Evolutionary conservation across 1,140 invertebrate species (phyloP).

Genomic region (Teleogryllus occipitalis): DNA sequence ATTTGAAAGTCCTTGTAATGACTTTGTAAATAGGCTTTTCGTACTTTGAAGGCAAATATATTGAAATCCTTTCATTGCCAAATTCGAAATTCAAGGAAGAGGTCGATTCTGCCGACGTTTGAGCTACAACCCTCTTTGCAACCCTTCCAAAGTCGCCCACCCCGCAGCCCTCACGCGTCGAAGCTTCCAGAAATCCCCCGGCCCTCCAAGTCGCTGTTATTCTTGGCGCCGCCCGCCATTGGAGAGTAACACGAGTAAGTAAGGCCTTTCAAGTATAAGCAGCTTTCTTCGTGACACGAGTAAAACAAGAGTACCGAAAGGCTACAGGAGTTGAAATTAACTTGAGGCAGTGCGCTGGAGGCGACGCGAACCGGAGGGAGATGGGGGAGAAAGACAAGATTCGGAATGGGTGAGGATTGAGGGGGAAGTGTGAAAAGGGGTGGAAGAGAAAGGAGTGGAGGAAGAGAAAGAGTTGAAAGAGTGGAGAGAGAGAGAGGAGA

Average conservation of each 20-base stretch:
- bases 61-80: not conserved
- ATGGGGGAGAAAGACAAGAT: not conserved
- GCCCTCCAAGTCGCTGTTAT: not conserved
- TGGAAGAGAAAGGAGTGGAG: not conserved
- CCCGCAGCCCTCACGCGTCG: not conserved
- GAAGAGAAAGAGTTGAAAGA: not conserved
- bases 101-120: not conserved
- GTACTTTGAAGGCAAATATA: not conserved
- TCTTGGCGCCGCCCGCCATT: not conserved
- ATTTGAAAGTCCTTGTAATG: too few relatives aligned
- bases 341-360: too few relatives aligned
- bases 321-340: not conserved
- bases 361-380: not conserved
- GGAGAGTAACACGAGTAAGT: not conserved
- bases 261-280: not conserved
- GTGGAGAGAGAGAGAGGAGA: not conserved
- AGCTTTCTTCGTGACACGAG: not conserved
- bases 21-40: too few relatives aligned
- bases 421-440: not conserved
- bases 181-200: not conserved
- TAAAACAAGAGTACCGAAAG: not conserved
- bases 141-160: not conserved
- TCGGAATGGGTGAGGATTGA: too few relatives aligned
- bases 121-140: not conserved
- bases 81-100: not conserved